These are phyloP conservation scores for Trichacis sp. DNA, from an alignment of 2,888 invertebrate genomes.

Conservation along the genomic window DNA sequence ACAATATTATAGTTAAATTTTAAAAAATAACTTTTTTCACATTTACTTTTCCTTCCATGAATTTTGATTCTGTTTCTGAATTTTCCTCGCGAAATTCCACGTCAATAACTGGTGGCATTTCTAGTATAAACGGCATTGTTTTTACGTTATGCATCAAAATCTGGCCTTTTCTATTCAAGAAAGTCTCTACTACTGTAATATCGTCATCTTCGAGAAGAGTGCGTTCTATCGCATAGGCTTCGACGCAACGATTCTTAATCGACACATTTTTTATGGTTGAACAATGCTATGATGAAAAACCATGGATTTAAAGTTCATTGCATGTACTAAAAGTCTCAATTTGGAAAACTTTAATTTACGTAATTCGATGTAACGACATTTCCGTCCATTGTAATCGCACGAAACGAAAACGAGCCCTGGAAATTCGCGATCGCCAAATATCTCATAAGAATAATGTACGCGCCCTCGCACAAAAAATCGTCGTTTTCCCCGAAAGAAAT, in stretches of 20 bases:
- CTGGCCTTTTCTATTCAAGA: constrained; percentile 73
- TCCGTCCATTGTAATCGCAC: constrained; percentile 74
- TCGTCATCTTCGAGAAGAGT: constrained; percentile 73
- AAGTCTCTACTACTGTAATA: constrained; percentile 71
- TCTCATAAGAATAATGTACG: constrained; percentile 74
- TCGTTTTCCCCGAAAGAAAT: constrained; percentile 71
- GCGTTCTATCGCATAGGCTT: constrained; percentile 74
- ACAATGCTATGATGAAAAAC: no score
- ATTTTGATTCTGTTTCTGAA: constrained; percentile 74
- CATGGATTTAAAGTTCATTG: no score
- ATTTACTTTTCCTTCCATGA: constrained; percentile 74
- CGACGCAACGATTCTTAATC: constrained; percentile 64
- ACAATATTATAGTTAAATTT: no score
- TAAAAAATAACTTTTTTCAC: no score
- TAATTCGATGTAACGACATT: constrained; percentile 74
- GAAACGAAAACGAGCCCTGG: constrained; percentile 72
- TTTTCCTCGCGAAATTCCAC: constrained; percentile 68
- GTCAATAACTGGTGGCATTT: constrained; percentile 72
- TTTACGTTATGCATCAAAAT: constrained; percentile 76
- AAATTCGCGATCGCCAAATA: constrained; percentile 73
- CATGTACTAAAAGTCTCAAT: no score
- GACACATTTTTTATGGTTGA: constrained; percentile 41
- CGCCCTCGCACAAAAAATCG: constrained; percentile 74
- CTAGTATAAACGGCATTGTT: constrained; percentile 72
- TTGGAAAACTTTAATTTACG: constrained; percentile 65